Evolutionary conservation across 2,888 invertebrate genomes (phyloP).

Genomic region (Pseudococcus jackbeardsleyi): DNA sequence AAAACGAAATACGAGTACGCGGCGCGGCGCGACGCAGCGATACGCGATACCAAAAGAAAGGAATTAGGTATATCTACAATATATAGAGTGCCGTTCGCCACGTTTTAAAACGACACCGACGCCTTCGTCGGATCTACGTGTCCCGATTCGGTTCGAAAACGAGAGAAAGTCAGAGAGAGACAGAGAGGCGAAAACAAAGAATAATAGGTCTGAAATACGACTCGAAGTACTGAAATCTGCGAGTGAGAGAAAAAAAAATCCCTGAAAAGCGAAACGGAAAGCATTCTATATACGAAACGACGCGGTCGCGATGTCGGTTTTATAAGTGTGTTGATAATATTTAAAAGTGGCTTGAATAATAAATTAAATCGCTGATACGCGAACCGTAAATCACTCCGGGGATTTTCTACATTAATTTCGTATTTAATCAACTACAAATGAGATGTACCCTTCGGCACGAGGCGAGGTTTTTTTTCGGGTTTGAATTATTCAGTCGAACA

Average conservation of each 20-base stretch:
- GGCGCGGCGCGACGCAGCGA: background rate
- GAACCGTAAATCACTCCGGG: constrained; percentile 23
- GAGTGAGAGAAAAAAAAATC: background rate
- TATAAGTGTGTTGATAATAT: constrained; percentile 32
- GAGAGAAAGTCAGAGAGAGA: background rate
- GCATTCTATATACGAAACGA: background rate
- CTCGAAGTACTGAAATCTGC: background rate
- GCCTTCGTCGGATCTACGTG: background rate
- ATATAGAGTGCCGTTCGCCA: too few relatives aligned
- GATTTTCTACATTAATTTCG: constrained; percentile 33
- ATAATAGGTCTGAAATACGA: background rate
- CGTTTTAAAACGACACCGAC: background rate
- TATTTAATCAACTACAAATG: constrained; percentile 33
- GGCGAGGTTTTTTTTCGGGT: background rate
- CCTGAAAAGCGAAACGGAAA: background rate
- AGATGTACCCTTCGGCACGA: constrained; percentile 20
- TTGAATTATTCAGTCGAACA: constrained; percentile 25
- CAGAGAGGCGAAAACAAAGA: background rate
- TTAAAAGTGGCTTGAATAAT: constrained; percentile 23
- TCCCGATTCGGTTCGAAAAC: background rate
- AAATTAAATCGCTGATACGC: constrained; percentile 18
- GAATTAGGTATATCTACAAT: background rate
- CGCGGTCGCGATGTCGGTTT: background rate
- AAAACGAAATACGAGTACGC: background rate
- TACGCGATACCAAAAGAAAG: background rate